A percentile compares a stretch with the other conserved stretches of the same genome.
Conservation (phyloP, 1,140 invertebrate genomes). For the Lucilia sericata region DNA sequence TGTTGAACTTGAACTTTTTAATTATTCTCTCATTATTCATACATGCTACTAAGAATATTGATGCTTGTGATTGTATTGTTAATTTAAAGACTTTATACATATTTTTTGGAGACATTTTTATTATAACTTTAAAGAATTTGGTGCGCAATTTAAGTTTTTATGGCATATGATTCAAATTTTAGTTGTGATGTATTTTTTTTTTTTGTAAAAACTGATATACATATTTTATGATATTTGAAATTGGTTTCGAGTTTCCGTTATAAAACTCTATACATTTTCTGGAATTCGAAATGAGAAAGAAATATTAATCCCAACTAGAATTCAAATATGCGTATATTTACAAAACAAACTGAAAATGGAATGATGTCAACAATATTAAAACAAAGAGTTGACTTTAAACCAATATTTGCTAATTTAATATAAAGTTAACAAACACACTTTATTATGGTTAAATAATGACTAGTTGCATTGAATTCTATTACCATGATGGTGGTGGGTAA, state of each 20-base stretch:
- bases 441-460: background rate
- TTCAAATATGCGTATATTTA: background rate
- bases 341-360: background rate
- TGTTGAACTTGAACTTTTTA: background rate
- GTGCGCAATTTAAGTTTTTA: too few species aligned
- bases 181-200: too few species aligned
- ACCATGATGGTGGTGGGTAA: background rate
- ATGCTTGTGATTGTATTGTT: too few species aligned
- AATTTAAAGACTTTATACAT: too few species aligned
- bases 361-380: constrained; percentile 24
- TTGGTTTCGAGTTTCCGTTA: too few species aligned
- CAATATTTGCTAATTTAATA: constrained; percentile 31
- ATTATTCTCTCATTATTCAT: background rate
- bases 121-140: too few species aligned
- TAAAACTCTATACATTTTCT: background rate
- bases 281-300: background rate
- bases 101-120: too few species aligned
- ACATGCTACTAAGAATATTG: too few species aligned
- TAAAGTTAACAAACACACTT: background rate
- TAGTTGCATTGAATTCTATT: background rate
- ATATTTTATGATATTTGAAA: too few species aligned
- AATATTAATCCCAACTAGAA: background rate
- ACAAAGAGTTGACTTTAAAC: constrained; percentile 1
- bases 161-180: too few species aligned
- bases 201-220: too few species aligned